phyloP scores from a whole-genome alignment of 1,140 invertebrate species.

The Drosophila santomea region DNA sequence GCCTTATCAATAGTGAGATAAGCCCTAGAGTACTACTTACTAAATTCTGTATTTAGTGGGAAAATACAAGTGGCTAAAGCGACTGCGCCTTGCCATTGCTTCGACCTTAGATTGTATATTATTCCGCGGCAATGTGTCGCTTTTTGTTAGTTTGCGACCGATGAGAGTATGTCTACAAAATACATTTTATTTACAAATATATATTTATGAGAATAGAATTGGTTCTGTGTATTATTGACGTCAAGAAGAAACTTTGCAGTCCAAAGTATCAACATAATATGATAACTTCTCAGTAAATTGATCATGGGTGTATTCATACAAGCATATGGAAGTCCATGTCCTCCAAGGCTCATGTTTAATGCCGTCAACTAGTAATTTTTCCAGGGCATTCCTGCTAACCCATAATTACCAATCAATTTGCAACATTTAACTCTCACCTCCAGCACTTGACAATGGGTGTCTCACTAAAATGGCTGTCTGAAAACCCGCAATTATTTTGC shows the following conservation, averaged over 20 bases:
- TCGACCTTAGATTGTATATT: constrained; percentile 38
- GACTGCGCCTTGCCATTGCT: constrained; percentile 41
- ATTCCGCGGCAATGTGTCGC: constrained; percentile 9
- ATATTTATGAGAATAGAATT: background rate
- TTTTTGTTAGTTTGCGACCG: constrained; percentile 20
- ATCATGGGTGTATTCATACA: too few relatives aligned
- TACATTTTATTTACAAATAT: background rate
- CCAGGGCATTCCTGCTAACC: constrained; percentile 13
- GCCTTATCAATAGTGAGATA: constrained; percentile 13
- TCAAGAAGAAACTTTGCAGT: background rate
- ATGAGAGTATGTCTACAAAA: constrained; percentile 29
- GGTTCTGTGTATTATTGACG: constrained; percentile 2
- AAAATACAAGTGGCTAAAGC: constrained; percentile 2
- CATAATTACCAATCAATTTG: constrained; percentile 38
- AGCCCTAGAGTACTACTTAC: constrained; percentile 1
- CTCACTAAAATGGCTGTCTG: constrained; percentile 62
- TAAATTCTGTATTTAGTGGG: background rate
- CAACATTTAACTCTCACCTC: constrained; percentile 34
- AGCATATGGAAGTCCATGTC: background rate
- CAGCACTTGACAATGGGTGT: constrained; percentile 43
- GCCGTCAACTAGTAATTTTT: background rate
- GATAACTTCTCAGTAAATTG: background rate
- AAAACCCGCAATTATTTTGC: constrained; percentile 74
- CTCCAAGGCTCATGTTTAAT: background rate
- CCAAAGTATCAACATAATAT: background rate